Evolutionary conservation across 2,113 vertebrate genomes (phyloP), one percentile per base, ranked within the genome.

Genomic region (Vombatus ursinus): DNA sequence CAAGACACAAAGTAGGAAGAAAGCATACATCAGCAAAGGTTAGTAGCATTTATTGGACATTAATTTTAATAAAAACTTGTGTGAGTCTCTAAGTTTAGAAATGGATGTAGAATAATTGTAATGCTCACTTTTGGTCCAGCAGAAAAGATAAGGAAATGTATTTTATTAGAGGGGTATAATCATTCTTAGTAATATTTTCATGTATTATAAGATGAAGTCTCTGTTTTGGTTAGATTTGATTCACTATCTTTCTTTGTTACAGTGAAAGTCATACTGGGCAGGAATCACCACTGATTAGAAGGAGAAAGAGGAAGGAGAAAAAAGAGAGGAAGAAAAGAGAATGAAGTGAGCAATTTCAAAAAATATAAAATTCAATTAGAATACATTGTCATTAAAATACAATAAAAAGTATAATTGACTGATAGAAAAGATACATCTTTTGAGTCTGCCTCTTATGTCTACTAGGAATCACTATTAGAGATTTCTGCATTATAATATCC

Each of bases 321-420:
- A 68, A 54, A 3, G 4, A 37, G 1, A 31, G 3, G 14, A 11
- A 68, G 54, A 16, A 37, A 68, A 68, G 25, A 61, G 2, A 68
- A 68, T 14, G 12, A 37, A 91, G n/a, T 68, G 90, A 52, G 2
- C 95, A 54, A 50, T 53, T 96, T 96, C 44, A 26, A 93, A 57
- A 96, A 91, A 0, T 19, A 51, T 28, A 2, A 61, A 23, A 57
- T 47, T 28, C 9, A n/a, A n/a, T 92, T 91, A 91, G 91, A 68
- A 68, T 37, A 68, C 0, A 16, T 52, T 37, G 93, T 31, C 0
- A 89, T 28, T 91, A 94, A 68, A 37, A 52, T 91, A 93, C 91
- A 89, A 25, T 48, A 25, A 37, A 90, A 24, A 49, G 48, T 48
- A 53, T 90, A 7, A 28, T 26, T 93, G 10, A 92, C 8, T 11